Conservation (phyloP, 2,797 vertebrate species). For the Crenuchus spilurus region DNA sequence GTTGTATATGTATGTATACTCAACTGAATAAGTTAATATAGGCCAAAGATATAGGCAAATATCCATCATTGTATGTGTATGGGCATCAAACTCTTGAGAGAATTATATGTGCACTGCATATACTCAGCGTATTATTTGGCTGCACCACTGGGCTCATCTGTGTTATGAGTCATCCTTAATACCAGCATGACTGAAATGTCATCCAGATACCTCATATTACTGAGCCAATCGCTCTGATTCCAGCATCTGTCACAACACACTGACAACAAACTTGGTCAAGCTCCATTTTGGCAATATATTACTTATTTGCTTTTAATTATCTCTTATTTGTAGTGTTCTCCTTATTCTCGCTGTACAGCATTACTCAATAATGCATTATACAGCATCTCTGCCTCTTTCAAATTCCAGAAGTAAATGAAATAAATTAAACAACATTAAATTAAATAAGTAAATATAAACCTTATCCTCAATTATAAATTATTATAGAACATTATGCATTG, state of each 20-base stretch:
- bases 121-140: neutral
- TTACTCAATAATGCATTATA: neutral
- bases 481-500: neutral
- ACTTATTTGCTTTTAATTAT: conserved; percentile 29
- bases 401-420: neutral
- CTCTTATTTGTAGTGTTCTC: neutral
- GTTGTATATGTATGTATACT: neutral
- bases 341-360: neutral
- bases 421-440: neutral
- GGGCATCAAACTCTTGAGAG: neutral
- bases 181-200: conserved; percentile 66
- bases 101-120: neutral
- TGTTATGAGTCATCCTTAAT: conserved; percentile 35
- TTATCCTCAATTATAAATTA: neutral
- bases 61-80: neutral
- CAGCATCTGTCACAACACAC: conserved; percentile 72
- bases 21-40: neutral
- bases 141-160: conserved; percentile 8
- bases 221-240: conserved; percentile 66
- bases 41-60: neutral
- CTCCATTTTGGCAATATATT: conserved; percentile 54
- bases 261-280: conserved; percentile 63
- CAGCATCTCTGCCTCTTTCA: neutral
- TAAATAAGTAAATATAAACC: neutral
- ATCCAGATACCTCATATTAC: conserved; percentile 58